Percentiles rank a stretch among this genome's conserved stretches.
phyloP scores from a whole-genome alignment of 2,113 vertebrate genomes.

The Myotis yumanensis region DNA sequence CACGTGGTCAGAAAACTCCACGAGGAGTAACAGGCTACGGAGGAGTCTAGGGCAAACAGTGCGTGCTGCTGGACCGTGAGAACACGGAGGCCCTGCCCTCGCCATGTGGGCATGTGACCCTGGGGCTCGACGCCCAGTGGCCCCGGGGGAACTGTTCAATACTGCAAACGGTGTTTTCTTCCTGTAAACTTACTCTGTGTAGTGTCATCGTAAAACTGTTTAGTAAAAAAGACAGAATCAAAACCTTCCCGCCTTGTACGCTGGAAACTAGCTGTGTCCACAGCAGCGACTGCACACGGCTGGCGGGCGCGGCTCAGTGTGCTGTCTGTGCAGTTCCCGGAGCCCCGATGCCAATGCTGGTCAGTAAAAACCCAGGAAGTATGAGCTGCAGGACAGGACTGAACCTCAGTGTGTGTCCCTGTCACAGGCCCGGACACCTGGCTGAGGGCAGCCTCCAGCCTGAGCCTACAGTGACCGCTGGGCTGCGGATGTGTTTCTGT shows the following conservation, averaged over 20 bases:
- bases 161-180: background rate
- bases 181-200: slow-evolving; percentile 35
- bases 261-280: slow-evolving; percentile 4
- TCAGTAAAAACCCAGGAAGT: slow-evolving; percentile 1
- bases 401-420: background rate
- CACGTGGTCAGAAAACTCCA: background rate
- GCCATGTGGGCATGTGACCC: background rate
- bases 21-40: background rate
- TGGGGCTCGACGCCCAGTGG: background rate
- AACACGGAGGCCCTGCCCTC: background rate
- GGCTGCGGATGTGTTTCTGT: slow-evolving; percentile 54
- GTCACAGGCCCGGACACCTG: background rate
- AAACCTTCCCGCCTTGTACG: slow-evolving; percentile 47
- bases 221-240: slow-evolving; percentile 61
- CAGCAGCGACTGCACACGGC: background rate
- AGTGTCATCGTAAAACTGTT: slow-evolving; percentile 51
- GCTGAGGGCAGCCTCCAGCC: background rate
- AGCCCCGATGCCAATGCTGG: background rate
- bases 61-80: background rate
- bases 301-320: background rate
- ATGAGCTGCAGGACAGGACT: background rate
- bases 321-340: background rate
- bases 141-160: background rate
- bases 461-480: slow-evolving; percentile 23
- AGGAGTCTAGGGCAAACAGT: background rate